phyloP scores from a whole-genome alignment of 2,113 vertebrate species.

The Campylomormyrus numenius region DNA sequence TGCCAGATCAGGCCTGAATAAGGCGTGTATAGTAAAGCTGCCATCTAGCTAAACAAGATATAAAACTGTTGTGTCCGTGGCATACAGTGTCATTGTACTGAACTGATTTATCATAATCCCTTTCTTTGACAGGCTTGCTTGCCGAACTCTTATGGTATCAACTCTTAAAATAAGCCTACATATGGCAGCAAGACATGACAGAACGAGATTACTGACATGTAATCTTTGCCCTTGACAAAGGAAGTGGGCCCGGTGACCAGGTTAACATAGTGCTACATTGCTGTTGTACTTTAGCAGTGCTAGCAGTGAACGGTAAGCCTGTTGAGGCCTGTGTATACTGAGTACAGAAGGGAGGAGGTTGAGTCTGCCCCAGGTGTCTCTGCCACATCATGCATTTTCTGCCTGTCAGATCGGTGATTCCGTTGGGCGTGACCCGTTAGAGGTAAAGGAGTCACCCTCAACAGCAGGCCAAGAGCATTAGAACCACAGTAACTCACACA shows the following conservation, averaged over 20 bases:
- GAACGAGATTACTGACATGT: background rate
- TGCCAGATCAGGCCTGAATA: background rate
- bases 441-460: background rate
- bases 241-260: background rate
- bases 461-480: background rate
- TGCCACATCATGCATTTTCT: background rate
- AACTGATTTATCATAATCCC: background rate
- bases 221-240: background rate
- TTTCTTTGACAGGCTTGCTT: background rate
- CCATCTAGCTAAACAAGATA: background rate
- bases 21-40: background rate
- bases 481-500: background rate
- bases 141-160: background rate
- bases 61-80: background rate
- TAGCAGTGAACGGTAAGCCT: background rate
- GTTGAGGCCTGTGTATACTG: background rate
- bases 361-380: background rate
- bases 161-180: background rate
- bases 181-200: background rate
- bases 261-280: background rate
- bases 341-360: background rate
- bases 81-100: background rate
- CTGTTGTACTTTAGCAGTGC: background rate
- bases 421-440: background rate
- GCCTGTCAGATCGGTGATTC: background rate